phyloP scores from a whole-genome alignment of 2,888 invertebrate species.

The Aelia acuminata region DNA sequence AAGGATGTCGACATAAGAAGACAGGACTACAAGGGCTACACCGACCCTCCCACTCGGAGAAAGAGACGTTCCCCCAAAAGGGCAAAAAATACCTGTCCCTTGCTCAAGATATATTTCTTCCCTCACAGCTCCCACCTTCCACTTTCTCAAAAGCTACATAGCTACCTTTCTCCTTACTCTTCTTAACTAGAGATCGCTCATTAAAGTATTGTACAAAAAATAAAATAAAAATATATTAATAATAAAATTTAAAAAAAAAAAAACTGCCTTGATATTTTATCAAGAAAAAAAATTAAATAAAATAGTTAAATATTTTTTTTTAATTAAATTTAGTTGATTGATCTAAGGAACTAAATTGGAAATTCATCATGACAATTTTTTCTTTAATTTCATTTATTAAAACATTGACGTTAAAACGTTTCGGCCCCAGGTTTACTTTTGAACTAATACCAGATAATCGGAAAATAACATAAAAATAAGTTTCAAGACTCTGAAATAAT shows the following conservation, averaged over 20 bases:
- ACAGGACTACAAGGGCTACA: neutral
- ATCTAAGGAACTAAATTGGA: too few relatives aligned
- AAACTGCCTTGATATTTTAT: too few relatives aligned
- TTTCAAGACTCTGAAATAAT: too few relatives aligned
- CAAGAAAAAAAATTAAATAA: too few relatives aligned
- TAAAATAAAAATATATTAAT: neutral
- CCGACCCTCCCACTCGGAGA: slow-evolving; percentile 2
- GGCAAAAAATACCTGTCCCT: slow-evolving; percentile 45
- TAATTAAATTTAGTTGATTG: too few relatives aligned
- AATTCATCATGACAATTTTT: too few relatives aligned
- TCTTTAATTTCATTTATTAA: too few relatives aligned
- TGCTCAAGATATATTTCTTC: slow-evolving; percentile 6
- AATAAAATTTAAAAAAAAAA: neutral
- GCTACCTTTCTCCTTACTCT: slow-evolving; percentile 25
- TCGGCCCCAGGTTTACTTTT: too few relatives aligned
- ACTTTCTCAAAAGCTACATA: slow-evolving; percentile 31
- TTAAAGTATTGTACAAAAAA: neutral
- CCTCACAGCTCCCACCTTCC: neutral
- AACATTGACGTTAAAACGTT: too few relatives aligned
- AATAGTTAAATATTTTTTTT: too few relatives aligned
- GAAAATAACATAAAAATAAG: too few relatives aligned
- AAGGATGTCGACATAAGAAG: slow-evolving; percentile 36
- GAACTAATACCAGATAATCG: too few relatives aligned
- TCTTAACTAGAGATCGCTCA: neutral
- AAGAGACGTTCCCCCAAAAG: slow-evolving; percentile 39